phyloP scores from a whole-genome alignment of 2,888 invertebrate genomes.

The Nomada fabriciana region DNA sequence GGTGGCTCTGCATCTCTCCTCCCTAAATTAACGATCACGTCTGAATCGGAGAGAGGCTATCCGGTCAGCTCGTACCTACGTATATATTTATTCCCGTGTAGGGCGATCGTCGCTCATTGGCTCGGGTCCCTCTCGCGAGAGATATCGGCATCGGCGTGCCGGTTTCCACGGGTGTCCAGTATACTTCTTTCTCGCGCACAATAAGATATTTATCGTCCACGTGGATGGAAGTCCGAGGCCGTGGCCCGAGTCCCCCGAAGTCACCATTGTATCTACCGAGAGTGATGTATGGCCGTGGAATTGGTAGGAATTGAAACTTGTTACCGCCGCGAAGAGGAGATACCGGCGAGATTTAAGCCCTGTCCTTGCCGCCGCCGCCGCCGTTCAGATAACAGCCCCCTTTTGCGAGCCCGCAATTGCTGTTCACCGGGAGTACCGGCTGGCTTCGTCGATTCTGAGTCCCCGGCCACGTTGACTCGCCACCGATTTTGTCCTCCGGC shows the following conservation, averaged over 20 bases:
- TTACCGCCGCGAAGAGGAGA: slow-evolving; percentile 79
- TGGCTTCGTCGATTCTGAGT: slow-evolving; percentile 17
- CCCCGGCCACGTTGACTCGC: not conserved
- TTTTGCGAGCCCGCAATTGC: slow-evolving; percentile 64
- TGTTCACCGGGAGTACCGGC: slow-evolving; percentile 30
- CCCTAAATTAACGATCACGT: slow-evolving; percentile 64
- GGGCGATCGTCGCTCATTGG: slow-evolving; percentile 67
- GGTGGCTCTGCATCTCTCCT: not conserved
- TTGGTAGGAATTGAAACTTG: slow-evolving; percentile 84
- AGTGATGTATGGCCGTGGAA: slow-evolving; percentile 83
- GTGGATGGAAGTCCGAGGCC: slow-evolving; percentile 70
- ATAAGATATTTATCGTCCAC: slow-evolving; percentile 82
- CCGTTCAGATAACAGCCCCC: slow-evolving; percentile 75
- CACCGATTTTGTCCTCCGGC: not conserved
- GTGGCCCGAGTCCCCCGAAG: slow-evolving; percentile 76
- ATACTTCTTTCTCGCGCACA: slow-evolving; percentile 77
- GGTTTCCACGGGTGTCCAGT: slow-evolving; percentile 71
- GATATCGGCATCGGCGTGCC: slow-evolving; percentile 63
- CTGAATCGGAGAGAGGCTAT: slow-evolving; percentile 46
- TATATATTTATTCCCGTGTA: slow-evolving; percentile 55
- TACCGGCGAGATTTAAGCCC: slow-evolving; percentile 80
- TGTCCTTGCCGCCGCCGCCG: slow-evolving; percentile 73
- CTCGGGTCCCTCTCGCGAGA: slow-evolving; percentile 40
- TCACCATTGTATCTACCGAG: slow-evolving; percentile 81
- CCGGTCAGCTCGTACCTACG: not conserved